Base-by-base conservation (phyloP, 2,888 invertebrate genomes). In the Zygogramma bicolorata region DNA sequence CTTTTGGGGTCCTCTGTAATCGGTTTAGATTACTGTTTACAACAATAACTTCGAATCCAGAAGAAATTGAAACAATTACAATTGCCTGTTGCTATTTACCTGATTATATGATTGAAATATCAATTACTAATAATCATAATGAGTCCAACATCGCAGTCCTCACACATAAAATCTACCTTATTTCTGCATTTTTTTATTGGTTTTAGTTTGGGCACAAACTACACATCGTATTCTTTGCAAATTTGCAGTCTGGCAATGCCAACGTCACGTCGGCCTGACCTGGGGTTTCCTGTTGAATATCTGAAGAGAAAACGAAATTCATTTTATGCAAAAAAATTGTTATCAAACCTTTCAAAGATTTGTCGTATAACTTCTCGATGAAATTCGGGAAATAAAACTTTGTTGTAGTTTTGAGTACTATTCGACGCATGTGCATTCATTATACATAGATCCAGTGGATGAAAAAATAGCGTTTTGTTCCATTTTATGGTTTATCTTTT, bases 381-480 rank as follows among this genome's bases (percentile, higher is more conserved):
- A 70, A 76, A 76, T 22, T 65, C 31, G n/a, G 70, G 38, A 46
- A 73, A 62, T 22, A 59, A 53, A 20, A 22, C 13, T 15, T 66
- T 63, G 5, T n/a, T 58, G 25, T 22, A 3, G 6, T 68, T 67
- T 72, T 72, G 15, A 4, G 65, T 74, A 8, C 25, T 31, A 38
- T 53, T 66, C 58, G 75, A 40, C 18, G 65, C 75, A 66, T 75
- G 74, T 15, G 75, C 58, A 70, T 80, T 78, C 68, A 82, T 62
- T 22, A 83, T 49, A 71, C 71, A 69, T 68, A 83, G 66, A 49
- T 82, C 82, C 42, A 84, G 34, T 8, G 80, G 70, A 46, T 84
- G 83, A 71, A 85, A 81, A 66, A 80, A 83, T 38, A 85, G 71
- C 74, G 85, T 85, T 69, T 82, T 84, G 75, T 85, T 80, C 81